Evolutionary conservation across 2,113 vertebrate genomes (phyloP), one percentile per base, ranked within the genome.

Genomic region (Uropsilus gracilis): DNA sequence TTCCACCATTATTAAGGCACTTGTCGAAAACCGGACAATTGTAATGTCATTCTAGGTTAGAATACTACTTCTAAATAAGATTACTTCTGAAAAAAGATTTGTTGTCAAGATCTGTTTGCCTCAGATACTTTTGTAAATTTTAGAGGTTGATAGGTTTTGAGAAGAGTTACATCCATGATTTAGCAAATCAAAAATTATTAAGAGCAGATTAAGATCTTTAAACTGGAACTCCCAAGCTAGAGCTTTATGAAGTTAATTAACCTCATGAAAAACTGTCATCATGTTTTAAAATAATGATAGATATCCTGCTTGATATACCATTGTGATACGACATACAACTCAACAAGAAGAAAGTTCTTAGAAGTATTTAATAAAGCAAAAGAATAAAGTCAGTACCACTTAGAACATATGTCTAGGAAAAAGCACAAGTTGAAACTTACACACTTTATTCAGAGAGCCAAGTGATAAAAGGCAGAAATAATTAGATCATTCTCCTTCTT

Each of bases 231-330:
- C 20, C 5, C 5, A 84, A 24, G 13, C 34, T 86, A 86, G 68
- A 85, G 2, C 11, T 63, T 80, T 90, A 76, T 39, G 7, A 90
- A 66, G 32, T 89, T 88, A 89, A 92, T 89, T 88, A 89, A 92
- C 9, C 86, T 94, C 39, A 39, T 59, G 18, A 8, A 86, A 94
- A 90, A 61, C 7, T 77, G 24, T 93, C 20, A 44, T 77, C 61
- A 90, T 63, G 34, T 87, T 94, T 95, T 88, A 77, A 94, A 95
- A 88, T 84, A 87, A 87, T 55, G 46, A 72, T 68, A 92, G 94
- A 61, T 46, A 77, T 57, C 48, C 39, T 91, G 8, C 48, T 73
- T 93, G 24, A 8, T 44, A 24, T 63, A 48, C 76, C 14, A 55
- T n/a, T 81, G 10, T 17, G 66, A 6, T 77, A 81, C 8, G 77